These are phyloP conservation scores for Hoplias malabaricus DNA, from an alignment of 2,113 vertebrate genomes.

Conservation along the genomic window DNA sequence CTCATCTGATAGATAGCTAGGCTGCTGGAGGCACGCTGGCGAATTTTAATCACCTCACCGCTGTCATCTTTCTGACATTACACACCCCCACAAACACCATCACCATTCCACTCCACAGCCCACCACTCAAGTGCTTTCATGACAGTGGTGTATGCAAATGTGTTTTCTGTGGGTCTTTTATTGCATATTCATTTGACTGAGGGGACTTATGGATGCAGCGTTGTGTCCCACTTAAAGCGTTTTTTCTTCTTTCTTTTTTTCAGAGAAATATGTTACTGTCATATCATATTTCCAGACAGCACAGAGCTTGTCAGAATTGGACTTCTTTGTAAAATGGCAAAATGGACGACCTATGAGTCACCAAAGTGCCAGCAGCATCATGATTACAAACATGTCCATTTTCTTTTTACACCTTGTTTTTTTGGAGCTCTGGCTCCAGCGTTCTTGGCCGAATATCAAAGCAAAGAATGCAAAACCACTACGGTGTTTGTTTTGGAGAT, in stretches of 20 bases:
- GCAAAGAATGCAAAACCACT: not conserved
- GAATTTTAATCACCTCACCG: slow-evolving; percentile 43
- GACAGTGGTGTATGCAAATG: slow-evolving; percentile 40
- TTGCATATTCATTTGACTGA: slow-evolving; percentile 32
- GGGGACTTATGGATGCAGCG: not conserved
- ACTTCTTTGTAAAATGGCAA: slow-evolving; percentile 24
- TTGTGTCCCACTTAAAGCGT: not conserved
- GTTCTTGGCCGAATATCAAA: not conserved
- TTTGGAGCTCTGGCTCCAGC: not conserved
- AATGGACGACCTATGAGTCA: slow-evolving; percentile 43
- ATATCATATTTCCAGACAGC: slow-evolving; percentile 49
- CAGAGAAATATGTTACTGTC: not conserved
- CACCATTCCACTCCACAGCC: not conserved
- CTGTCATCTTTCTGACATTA: not conserved
- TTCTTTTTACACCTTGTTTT: not conserved
- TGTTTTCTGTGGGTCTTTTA: not conserved
- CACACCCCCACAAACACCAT: not conserved
- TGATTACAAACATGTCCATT: not conserved
- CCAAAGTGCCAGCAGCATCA: slow-evolving; percentile 4
- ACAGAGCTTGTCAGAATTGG: slow-evolving; percentile 28
- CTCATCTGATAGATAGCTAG: slow-evolving; percentile 44
- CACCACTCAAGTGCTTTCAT: slow-evolving; percentile 2
- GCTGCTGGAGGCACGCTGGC: slow-evolving; percentile 29
- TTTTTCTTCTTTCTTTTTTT: slow-evolving; percentile 1
- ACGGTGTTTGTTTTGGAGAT: not conserved